phyloP scores from a whole-genome alignment of 1,140 invertebrate species.

The Temnothorax curvispinosus region DNA sequence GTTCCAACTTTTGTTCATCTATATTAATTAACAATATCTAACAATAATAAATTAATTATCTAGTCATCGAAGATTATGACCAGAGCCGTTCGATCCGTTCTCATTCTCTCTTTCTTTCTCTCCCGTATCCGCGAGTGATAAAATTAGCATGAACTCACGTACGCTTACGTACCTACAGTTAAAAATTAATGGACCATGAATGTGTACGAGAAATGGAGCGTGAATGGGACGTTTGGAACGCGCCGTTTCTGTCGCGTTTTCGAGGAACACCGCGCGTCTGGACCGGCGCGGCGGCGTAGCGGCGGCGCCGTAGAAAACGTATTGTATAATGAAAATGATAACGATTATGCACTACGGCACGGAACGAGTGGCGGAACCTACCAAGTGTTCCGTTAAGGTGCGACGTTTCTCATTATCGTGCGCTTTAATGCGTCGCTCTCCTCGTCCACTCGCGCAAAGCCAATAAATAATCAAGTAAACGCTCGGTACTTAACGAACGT shows the following conservation, averaged over 20 bases:
- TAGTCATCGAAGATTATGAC: slow-evolving; percentile 60
- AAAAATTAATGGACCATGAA: slow-evolving; percentile 79
- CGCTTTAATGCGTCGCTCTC: slow-evolving; percentile 1
- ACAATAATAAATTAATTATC: not conserved
- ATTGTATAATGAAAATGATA: slow-evolving; percentile 32
- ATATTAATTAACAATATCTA: not conserved
- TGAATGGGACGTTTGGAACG: slow-evolving; percentile 64
- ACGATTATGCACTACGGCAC: slow-evolving; percentile 35
- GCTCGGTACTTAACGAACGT: not conserved
- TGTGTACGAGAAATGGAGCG: slow-evolving; percentile 76
- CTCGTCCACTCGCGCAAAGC: not conserved
- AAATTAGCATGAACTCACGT: slow-evolving; percentile 78
- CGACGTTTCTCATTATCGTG: slow-evolving; percentile 44
- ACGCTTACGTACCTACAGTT: slow-evolving; percentile 73
- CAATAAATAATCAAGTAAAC: slow-evolving; percentile 37
- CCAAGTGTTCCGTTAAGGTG: not conserved
- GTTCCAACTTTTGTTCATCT: not conserved
- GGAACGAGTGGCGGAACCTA: not conserved
- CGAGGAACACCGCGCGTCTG: not conserved
- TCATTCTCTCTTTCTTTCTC: slow-evolving; percentile 27
- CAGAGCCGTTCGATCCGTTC: not conserved
- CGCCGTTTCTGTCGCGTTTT: not conserved
- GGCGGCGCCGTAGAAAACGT: slow-evolving; percentile 16
- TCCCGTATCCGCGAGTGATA: slow-evolving; percentile 62
- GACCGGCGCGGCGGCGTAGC: not conserved